phyloP scores from a whole-genome alignment of 2,888 invertebrate genomes.

The Yponomeuta sedellus region DNA sequence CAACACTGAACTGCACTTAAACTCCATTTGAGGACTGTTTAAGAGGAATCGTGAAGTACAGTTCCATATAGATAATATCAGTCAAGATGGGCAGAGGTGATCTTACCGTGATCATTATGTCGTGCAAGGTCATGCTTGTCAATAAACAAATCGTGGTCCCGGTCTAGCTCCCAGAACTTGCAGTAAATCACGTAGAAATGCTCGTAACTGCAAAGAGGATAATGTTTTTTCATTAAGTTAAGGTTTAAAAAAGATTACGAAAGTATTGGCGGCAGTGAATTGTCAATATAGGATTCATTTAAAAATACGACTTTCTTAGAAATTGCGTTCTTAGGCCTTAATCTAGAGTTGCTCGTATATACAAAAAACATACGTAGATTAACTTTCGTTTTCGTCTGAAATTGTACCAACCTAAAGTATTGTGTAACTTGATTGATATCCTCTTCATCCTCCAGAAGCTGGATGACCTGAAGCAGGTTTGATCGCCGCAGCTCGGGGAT shows the following conservation, averaged over 20 bases:
- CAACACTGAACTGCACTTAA: no score
- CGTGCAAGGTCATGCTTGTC: conserved; percentile 94
- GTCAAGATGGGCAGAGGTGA: background rate
- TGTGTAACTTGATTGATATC: conserved; percentile 97
- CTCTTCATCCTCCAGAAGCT: conserved; percentile 94
- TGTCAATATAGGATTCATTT: no score
- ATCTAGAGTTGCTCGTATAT: no score
- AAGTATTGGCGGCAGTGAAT: no score
- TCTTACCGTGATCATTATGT: conserved; percentile 95
- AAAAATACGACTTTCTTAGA: no score
- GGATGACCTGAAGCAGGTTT: conserved; percentile 89
- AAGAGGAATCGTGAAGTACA: no score
- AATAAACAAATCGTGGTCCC: conserved; percentile 98
- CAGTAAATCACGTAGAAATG: conserved; percentile 99
- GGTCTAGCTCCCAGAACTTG: conserved; percentile 99
- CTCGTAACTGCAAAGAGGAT: conserved; percentile 89
- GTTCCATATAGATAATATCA: no score
- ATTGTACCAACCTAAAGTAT: conserved; percentile 75
- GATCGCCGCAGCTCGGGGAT: conserved; percentile 92
- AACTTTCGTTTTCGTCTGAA: background rate
- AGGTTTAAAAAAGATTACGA: no score
- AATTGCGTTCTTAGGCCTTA: no score
- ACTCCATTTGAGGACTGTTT: no score
- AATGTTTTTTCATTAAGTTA: background rate
- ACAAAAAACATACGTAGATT: background rate